Conservation (phyloP, 2,888 invertebrate species). For the Germaria angustata region DNA sequence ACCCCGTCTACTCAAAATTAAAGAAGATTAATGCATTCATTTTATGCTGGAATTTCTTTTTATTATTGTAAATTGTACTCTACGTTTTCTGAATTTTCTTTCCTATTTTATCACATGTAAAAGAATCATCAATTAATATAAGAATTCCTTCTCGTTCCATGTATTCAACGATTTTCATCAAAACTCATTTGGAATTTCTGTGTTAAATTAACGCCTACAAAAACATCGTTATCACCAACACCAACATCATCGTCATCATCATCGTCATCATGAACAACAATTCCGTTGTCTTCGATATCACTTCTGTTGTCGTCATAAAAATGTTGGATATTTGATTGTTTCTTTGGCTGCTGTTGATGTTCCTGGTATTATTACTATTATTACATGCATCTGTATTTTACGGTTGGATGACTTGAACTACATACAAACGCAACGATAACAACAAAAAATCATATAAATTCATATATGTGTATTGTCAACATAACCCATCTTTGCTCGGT, state of each 20-base stretch:
- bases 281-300: conserved; percentile 1
- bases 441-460: conserved; percentile 55
- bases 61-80: conserved; percentile 39
- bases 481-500: conserved; percentile 30
- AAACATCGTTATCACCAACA: conserved; percentile 8
- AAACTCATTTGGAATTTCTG: conserved; percentile 60
- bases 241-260: background rate
- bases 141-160: conserved; percentile 65
- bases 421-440: conserved; percentile 13
- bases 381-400: conserved; percentile 50
- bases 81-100: background rate
- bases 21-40: conserved; percentile 57
- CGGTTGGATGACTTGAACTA: conserved; percentile 26
- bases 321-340: conserved; percentile 52
- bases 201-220: conserved; percentile 60
- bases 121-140: conserved; percentile 61
- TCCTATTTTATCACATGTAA: conserved; percentile 53
- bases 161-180: conserved; percentile 51
- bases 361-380: conserved; percentile 41
- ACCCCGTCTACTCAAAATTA: background rate
- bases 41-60: conserved; percentile 51
- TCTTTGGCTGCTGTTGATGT: conserved; percentile 39
- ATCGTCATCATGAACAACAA: background rate
- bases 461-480: conserved; percentile 65
- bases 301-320: conserved; percentile 39